A percentile compares a stretch with the other conserved stretches of the same genome.
Evolutionary conservation across 2,797 vertebrate species (phyloP).

Genomic region (Myiotriccus ornatus): DNA sequence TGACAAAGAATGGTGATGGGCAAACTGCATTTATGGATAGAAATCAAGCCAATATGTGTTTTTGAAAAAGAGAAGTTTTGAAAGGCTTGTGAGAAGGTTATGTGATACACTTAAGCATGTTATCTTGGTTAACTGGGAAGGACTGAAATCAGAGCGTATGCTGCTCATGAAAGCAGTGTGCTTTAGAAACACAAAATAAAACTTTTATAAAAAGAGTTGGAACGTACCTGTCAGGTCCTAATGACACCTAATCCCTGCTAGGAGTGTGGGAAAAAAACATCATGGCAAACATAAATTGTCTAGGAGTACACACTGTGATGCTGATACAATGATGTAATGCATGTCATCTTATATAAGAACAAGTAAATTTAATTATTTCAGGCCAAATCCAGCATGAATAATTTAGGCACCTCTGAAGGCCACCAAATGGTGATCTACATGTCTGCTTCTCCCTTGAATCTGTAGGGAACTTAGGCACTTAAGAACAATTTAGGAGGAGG

Average conservation of each 20-base stretch:
- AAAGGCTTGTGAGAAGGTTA: background rate
- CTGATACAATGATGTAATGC: background rate
- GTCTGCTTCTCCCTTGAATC: background rate
- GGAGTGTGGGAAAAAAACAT: background rate
- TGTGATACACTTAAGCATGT: background rate
- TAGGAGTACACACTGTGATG: background rate
- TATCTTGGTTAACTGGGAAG: background rate
- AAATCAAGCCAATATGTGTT: background rate
- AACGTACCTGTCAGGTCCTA: background rate
- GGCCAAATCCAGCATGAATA: background rate
- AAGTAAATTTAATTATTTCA: conserved; percentile 4
- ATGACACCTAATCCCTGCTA: background rate
- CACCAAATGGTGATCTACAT: background rate
- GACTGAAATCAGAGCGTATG: background rate
- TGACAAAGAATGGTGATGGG: background rate
- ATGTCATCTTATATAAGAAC: background rate
- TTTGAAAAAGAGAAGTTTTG: background rate
- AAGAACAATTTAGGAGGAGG: background rate
- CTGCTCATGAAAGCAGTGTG: background rate
- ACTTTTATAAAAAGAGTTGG: background rate
- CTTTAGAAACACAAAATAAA: conserved; percentile 29
- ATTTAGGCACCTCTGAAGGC: conserved; percentile 3
- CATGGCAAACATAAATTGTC: background rate
- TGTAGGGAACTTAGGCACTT: background rate
- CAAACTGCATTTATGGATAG: background rate